Evolutionary conservation across 2,797 vertebrate genomes (phyloP).

Genomic region (Astyanax mexicanus): DNA sequence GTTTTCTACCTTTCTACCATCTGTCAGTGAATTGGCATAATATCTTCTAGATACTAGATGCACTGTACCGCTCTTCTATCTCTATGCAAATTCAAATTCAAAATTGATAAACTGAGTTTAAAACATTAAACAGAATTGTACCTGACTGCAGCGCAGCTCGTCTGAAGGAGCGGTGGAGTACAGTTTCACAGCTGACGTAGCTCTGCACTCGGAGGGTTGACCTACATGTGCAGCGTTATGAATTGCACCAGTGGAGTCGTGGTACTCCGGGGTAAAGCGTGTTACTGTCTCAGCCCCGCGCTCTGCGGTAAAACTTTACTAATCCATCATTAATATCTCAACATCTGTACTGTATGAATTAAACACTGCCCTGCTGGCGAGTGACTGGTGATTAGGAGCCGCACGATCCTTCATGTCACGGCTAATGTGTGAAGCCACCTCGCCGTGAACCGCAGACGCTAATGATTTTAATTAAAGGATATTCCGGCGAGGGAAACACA

Average conservation of each 20-base stretch:
- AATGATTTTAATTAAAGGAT: slow-evolving; percentile 26
- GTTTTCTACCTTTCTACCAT: no score
- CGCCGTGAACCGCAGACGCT: slow-evolving; percentile 20
- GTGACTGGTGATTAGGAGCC: slow-evolving; percentile 22
- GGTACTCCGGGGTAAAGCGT: background rate
- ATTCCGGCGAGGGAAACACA: background rate
- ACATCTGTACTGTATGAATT: slow-evolving; percentile 34
- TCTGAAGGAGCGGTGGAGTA: background rate
- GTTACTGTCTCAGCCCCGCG: background rate
- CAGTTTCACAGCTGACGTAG: background rate
- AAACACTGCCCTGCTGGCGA: slow-evolving; percentile 24
- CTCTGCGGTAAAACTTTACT: slow-evolving; percentile 10
- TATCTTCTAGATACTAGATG: no score
- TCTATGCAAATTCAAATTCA: background rate
- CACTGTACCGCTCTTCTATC: no score
- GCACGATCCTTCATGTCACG: slow-evolving; percentile 22
- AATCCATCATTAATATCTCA: slow-evolving; percentile 27
- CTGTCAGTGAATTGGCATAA: no score
- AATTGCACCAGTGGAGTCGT: background rate
- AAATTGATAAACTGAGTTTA: background rate
- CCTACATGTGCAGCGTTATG: slow-evolving; percentile 10
- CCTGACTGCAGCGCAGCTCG: background rate
- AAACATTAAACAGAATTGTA: background rate
- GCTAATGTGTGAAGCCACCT: slow-evolving; percentile 38
- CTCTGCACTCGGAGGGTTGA: background rate